Evolutionary conservation across 2,888 invertebrate species (phyloP), one percentile per base, ranked within the genome.

Genomic region (Mimumesa dahlbomi): DNA sequence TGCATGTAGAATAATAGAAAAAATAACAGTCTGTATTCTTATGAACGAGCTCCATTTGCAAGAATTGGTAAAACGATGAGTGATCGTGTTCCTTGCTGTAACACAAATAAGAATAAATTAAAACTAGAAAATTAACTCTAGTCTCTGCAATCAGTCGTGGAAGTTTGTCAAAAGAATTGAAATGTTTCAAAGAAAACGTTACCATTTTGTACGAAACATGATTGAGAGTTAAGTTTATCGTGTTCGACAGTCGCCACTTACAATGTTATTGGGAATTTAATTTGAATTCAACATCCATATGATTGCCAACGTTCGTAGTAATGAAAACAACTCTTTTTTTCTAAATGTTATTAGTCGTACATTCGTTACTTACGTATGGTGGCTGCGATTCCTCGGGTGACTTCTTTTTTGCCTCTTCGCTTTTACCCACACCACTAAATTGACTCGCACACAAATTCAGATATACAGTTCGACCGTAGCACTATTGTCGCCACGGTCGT

Each of bases 11-110:
- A 89, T 96, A 96, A 89, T 95, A 96, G 90, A 94, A 96, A 91
- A 96, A 96, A 90, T 96, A 96, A 90, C 96, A 96, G 90, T 96
- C 96, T 90, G 95, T 94, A 89, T 94, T 93, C 91, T 94, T 94
- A 85, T 93, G 92, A 82, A 93, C 93, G 82, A 93, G 93, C 90
- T 94, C 94, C 93, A 94, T 93, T 84, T 88, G 85, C 82, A 89
- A 83, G 77, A 88, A 87, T 75, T 84, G 82, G 74, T 84, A 87
- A 80, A 85, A 88, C 74, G 88, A 87, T 67, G 89, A 87, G 73
- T 88, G 89, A 79, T 89, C 89, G 89, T 89, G 89, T 76, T 88
- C 88, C 79, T 86, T 86, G 84, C 88, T 88, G 83, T 49, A 84
- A 84, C 76, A 66, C 18, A 75, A 19, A 45, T 31, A 16, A 31